Percentiles rank a stretch among this genome's conserved stretches.
Conservation (phyloP, 2,797 vertebrate species). For the Amniataba percoides region DNA sequence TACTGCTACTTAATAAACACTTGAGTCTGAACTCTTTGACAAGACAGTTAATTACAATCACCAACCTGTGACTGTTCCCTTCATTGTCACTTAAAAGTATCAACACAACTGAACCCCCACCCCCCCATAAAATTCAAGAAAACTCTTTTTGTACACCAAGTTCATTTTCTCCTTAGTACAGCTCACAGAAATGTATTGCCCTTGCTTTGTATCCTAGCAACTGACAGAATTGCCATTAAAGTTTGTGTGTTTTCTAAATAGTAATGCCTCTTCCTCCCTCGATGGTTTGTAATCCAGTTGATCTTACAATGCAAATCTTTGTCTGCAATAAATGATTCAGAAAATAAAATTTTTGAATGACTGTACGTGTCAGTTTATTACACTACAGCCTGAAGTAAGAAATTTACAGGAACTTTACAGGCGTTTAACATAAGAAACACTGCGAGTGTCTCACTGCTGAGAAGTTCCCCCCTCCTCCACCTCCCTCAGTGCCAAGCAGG, state of each 20-base stretch:
- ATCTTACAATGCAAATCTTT: constrained; percentile 73
- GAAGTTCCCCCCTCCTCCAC: constrained; percentile 42
- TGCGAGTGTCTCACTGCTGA: not conserved
- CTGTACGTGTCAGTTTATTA: not conserved
- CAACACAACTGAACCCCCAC: too few species aligned
- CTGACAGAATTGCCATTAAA: constrained; percentile 70
- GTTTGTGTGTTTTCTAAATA: constrained; percentile 76
- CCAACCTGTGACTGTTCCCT: constrained; percentile 38
- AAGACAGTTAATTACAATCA: constrained; percentile 11
- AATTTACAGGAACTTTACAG: not conserved
- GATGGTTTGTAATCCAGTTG: constrained; percentile 71
- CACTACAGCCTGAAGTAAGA: not conserved
- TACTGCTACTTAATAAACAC: not conserved
- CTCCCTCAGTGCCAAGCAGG: constrained; percentile 66
- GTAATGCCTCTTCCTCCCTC: constrained; percentile 58
- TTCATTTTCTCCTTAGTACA: constrained; percentile 58
- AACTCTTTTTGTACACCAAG: constrained; percentile 66
- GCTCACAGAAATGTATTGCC: constrained; percentile 68
- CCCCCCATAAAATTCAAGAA: constrained; percentile 12
- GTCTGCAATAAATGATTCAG: constrained; percentile 75
- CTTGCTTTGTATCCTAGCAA: constrained; percentile 81
- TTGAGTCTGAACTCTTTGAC: constrained; percentile 1
- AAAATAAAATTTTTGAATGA: constrained; percentile 66
- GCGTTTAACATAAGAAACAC: not conserved
- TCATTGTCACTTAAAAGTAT: constrained; percentile 37